Conservation (phyloP, 2,113 vertebrate species). For the Poicephalus gulielmi region DNA sequence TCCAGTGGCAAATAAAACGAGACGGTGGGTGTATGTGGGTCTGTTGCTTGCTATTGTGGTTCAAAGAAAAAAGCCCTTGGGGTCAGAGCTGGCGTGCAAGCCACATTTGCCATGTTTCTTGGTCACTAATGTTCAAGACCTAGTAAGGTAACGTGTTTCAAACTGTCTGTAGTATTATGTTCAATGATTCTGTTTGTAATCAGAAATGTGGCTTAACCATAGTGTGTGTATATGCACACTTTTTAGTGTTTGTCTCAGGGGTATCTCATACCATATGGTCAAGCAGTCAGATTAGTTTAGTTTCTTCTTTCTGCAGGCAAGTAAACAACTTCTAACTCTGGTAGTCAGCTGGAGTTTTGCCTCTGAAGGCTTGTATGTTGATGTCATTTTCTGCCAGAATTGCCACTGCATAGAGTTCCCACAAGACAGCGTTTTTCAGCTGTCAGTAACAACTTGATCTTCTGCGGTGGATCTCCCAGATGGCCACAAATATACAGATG, state of each 20-base stretch:
- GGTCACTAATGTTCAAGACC: not conserved
- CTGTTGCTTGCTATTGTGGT: not conserved
- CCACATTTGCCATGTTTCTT: not conserved
- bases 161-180: not conserved
- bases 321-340: constrained; percentile 16
- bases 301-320: constrained; percentile 18
- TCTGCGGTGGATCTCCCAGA: constrained; percentile 3
- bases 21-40: not conserved
- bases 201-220: not conserved
- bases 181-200: not conserved
- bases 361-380: constrained; percentile 31
- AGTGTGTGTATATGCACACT: not conserved
- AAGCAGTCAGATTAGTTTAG: constrained; percentile 30
- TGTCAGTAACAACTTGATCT: constrained; percentile 13
- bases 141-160: not conserved
- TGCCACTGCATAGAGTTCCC: not conserved
- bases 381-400: constrained; percentile 40
- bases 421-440: not conserved
- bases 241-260: not conserved
- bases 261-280: constrained; percentile 19
- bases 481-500: constrained; percentile 12
- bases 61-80: not conserved
- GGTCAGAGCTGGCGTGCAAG: not conserved
- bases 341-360: constrained; percentile 30
- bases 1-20: not conserved